phyloP scores from a whole-genome alignment of 64 coral and sea anemone species.

The Pachyseris speciosa region DNA sequence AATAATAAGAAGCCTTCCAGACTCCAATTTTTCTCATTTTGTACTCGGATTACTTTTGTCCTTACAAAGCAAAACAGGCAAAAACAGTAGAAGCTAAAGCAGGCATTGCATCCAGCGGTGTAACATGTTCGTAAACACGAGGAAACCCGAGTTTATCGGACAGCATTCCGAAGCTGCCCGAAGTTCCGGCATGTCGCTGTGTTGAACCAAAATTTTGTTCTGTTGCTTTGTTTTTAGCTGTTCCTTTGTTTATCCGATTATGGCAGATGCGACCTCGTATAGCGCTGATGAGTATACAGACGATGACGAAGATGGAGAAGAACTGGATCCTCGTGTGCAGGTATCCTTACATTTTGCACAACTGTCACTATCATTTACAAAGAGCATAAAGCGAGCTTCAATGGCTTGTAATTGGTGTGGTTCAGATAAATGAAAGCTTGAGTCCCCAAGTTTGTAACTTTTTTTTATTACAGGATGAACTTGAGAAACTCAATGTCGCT shows the following conservation, averaged over 20 bases:
- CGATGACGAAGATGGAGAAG: slow-evolving; percentile 79
- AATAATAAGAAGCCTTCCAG: slow-evolving; percentile 97
- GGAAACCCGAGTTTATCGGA: neutral
- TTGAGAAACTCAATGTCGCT: slow-evolving; percentile 86
- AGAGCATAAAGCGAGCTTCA: too few species aligned
- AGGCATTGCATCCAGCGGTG: slow-evolving; percentile 5
- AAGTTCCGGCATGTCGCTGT: neutral
- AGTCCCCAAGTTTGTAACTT: neutral
- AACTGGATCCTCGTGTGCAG: slow-evolving; percentile 89
- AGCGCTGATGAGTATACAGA: slow-evolving; percentile 86
- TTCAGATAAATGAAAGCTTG: too few species aligned
- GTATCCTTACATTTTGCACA: slow-evolving; percentile 7
- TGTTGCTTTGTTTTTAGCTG: neutral
- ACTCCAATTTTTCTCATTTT: slow-evolving; percentile 77
- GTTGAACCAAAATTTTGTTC: slow-evolving; percentile 28
- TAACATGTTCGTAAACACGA: neutral
- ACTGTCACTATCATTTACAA: neutral
- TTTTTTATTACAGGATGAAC: slow-evolving; percentile 58
- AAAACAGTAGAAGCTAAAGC: neutral
- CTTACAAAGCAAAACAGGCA: neutral
- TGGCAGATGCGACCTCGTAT: slow-evolving; percentile 62
- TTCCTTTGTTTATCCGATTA: slow-evolving; percentile 14
- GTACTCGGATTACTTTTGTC: neutral
- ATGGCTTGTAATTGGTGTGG: too few species aligned
- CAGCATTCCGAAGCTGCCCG: neutral